Conservation (phyloP, 2,113 vertebrate species). For the Syngnathoides biaculeatus region DNA sequence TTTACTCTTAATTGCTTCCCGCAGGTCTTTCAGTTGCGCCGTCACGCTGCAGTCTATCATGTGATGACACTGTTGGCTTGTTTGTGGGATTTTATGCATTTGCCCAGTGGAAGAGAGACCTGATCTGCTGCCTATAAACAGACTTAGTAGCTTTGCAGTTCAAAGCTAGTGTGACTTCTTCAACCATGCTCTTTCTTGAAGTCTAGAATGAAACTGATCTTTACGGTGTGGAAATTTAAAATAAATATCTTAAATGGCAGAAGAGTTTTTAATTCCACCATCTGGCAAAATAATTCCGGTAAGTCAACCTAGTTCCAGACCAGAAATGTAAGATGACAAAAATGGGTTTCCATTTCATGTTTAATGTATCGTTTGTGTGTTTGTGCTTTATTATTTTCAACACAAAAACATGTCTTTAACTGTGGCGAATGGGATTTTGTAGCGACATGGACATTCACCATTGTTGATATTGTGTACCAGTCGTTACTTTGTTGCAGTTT, state of each 20-base stretch:
- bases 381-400: neutral
- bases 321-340: neutral
- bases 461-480: no score
- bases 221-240: conserved; percentile 2
- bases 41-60: conserved; percentile 75
- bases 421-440: neutral
- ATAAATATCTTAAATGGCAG: conserved; percentile 66
- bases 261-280: conserved; percentile 67
- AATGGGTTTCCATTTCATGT: neutral
- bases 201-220: conserved; percentile 12
- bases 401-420: neutral
- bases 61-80: conserved; percentile 67
- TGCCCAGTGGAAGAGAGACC: conserved; percentile 18
- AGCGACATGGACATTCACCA: no score
- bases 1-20: conserved; percentile 75
- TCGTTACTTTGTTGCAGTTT: no score
- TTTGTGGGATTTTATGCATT: conserved; percentile 33
- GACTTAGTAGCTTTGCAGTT: conserved; percentile 1
- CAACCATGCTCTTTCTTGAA: conserved; percentile 38
- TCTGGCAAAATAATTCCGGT: conserved; percentile 68
- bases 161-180: conserved; percentile 15
- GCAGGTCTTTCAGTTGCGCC: conserved; percentile 56
- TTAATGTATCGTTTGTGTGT: neutral
- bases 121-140: conserved; percentile 14
- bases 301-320: conserved; percentile 37